Evolutionary conservation across 1,140 invertebrate genomes (phyloP), one percentile per base, ranked within the genome.

Genomic region (Bradysia coprophila): DNA sequence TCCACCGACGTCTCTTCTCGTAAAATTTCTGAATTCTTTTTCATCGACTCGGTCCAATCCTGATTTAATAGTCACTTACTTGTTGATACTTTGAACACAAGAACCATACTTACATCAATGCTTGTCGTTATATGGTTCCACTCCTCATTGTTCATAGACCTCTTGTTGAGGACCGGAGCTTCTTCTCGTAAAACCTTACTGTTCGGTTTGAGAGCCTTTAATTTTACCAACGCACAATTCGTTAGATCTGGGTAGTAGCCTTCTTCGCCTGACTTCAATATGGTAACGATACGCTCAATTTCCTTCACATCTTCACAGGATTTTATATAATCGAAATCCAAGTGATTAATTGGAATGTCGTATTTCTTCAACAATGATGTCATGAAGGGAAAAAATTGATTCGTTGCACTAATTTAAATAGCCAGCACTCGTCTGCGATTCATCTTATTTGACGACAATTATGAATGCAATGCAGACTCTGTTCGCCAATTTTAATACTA

Each of bases 251-350:
- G 75, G 59, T 63, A 80, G 43, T 55, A 53, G 2, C 77, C 77
- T 62, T 79, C 77, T 56, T 79, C 70, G n/a, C 75, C 74, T 23
- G 75, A 78, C 44, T 67, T 61, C 15, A 78, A 52, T 28, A 78
- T 66, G 36, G 61, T 54, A 5, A 76, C 48, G 18, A 78, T 76
- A 47, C 58, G 68, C 51, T 77, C 74, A 41, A 77, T 49, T 55
- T 69, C 67, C 38, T 62, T 66, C 0, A 49, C 52, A 52, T 75
- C 56, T 16, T 44, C 53, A 41, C 73, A 75, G 18, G 55, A 55
- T 8, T 64, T 51, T 21, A 78, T 59, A 42, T 75, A 75, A 18
- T 53, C 58, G 49, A 69, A 78, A 39, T 74, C 72, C 15, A 78
- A 50, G 51, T 75, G 63, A 13, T 63, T 55, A 5, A 76, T n/a